These are phyloP conservation scores for Periparus ater DNA, from an alignment of 2,797 vertebrate genomes.

Conservation along the genomic window DNA sequence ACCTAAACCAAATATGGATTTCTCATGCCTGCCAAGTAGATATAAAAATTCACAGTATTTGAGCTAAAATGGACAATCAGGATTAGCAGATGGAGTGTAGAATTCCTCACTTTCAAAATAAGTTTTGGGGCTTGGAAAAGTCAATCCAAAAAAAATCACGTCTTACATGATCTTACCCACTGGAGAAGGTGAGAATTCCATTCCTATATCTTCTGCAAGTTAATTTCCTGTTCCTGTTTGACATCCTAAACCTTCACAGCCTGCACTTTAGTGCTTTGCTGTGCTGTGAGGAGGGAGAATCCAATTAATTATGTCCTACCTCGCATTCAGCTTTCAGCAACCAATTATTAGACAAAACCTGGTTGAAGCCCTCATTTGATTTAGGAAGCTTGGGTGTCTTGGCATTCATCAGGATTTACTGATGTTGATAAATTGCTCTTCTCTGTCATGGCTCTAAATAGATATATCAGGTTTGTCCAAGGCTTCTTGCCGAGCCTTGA, in stretches of 20 bases:
- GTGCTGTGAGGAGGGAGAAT: not conserved
- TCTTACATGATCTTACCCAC: not conserved
- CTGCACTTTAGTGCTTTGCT: not conserved
- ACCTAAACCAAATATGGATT: not conserved
- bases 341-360: conserved; percentile 53
- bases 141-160: not conserved
- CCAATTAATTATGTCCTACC: conserved; percentile 49
- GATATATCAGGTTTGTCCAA: conserved; percentile 33
- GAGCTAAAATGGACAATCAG: not conserved
- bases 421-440: conserved; percentile 53
- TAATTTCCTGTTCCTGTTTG: not conserved
- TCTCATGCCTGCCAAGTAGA: not conserved
- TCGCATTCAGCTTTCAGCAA: conserved; percentile 17
- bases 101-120: not conserved
- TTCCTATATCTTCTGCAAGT: not conserved
- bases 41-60: not conserved
- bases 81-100: not conserved
- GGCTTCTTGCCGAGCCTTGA: not conserved
- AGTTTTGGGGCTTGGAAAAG: not conserved
- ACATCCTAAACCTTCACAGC: not conserved
- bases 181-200: not conserved
- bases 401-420: conserved; percentile 52
- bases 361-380: conserved; percentile 37
- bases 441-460: conserved; percentile 27
- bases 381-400: conserved; percentile 40